Conservation (phyloP, 2,797 vertebrate genomes). For the Esox masquinongy region DNA sequence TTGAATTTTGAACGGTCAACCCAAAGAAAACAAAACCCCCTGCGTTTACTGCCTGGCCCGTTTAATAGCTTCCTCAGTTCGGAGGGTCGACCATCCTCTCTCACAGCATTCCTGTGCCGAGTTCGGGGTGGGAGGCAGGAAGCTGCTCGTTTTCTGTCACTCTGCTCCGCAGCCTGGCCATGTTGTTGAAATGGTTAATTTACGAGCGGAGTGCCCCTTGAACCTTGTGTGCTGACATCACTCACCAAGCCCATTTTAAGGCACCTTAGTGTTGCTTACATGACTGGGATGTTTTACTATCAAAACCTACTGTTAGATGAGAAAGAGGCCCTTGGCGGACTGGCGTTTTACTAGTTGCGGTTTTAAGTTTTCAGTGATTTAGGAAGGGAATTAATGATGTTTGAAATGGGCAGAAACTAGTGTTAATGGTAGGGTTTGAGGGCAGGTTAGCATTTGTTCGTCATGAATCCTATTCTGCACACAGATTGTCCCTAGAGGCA, state of each 20-base stretch:
- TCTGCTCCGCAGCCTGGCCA: not conserved
- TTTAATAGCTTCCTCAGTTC: slow-evolving; percentile 18
- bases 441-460: not conserved
- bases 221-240: slow-evolving; percentile 51
- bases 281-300: slow-evolving; percentile 32
- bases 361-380: slow-evolving; percentile 10
- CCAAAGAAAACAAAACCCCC: slow-evolving; percentile 10
- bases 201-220: slow-evolving; percentile 43
- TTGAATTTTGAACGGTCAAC: slow-evolving; percentile 9
- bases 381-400: not conserved
- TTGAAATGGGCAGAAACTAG: slow-evolving; percentile 3
- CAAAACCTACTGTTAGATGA: slow-evolving; percentile 6
- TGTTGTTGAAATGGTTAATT: slow-evolving; percentile 52
- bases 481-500: too few species aligned
- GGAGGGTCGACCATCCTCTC: slow-evolving; percentile 8
- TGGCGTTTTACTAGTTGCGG: slow-evolving; percentile 7
- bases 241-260: slow-evolving; percentile 49
- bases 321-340: slow-evolving; percentile 2
- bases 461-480: too few species aligned
- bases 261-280: slow-evolving; percentile 50
- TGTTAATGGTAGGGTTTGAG: not conserved
- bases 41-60: slow-evolving; percentile 4
- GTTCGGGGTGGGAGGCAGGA: slow-evolving; percentile 17
- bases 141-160: not conserved
- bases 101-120: slow-evolving; percentile 21